Percentiles rank a stretch among this genome's conserved stretches.
phyloP scores from a whole-genome alignment of 2,797 vertebrate species.

The Pteronotus mesoamericanus region DNA sequence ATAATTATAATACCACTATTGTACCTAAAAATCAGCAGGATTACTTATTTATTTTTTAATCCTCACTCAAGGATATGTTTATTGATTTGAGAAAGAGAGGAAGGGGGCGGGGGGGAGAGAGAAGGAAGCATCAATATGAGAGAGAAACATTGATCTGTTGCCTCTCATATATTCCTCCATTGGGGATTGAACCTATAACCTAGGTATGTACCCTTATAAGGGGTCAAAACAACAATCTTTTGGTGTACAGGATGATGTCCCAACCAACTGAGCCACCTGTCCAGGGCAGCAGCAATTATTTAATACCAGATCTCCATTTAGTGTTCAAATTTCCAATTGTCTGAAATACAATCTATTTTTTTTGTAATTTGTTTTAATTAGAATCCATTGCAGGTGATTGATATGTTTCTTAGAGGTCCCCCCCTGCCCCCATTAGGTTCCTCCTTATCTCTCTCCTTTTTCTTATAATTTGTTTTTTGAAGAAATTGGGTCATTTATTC shows the following conservation, averaged over 20 bases:
- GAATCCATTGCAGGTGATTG: neutral
- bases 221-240: neutral
- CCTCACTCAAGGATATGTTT: neutral
- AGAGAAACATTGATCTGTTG: neutral
- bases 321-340: neutral
- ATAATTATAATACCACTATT: neutral
- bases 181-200: neutral
- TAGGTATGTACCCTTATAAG: neutral
- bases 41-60: neutral
- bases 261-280: neutral
- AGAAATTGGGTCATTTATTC: neutral
- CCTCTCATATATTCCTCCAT: neutral
- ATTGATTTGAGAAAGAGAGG: neutral
- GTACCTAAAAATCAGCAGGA: neutral
- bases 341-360: neutral
- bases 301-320: neutral
- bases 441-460: neutral
- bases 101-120: neutral
- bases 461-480: neutral
- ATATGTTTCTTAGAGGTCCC: neutral
- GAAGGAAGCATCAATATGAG: neutral
- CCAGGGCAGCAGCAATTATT: neutral
- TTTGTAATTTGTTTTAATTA: slow-evolving; percentile 39
- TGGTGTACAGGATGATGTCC: neutral
- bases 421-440: neutral